These are phyloP conservation scores for Coregonus clupeaformis DNA, from an alignment of 2,113 vertebrate genomes.

Conservation along the genomic window DNA sequence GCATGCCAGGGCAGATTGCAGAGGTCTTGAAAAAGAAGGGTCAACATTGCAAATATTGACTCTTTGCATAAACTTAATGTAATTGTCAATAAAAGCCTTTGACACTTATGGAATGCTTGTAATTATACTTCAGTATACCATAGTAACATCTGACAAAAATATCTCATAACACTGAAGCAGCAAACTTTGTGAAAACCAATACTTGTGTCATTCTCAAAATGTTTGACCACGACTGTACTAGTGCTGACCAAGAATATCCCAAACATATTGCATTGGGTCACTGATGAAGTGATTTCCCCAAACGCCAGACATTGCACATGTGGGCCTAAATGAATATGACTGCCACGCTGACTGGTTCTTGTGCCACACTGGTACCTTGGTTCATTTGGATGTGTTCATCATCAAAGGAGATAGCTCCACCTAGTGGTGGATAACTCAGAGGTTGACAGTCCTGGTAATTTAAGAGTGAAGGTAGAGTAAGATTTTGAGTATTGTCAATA, in stretches of 20 bases:
- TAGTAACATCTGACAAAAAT: too few relatives aligned
- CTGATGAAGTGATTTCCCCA: neutral
- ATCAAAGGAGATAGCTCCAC: slow-evolving; percentile 52
- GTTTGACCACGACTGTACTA: too few relatives aligned
- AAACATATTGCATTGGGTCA: neutral
- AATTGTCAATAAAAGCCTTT: too few relatives aligned
- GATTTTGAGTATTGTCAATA: neutral
- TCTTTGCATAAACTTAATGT: too few relatives aligned
- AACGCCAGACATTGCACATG: neutral
- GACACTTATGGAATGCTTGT: too few relatives aligned
- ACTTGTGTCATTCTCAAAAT: too few relatives aligned
- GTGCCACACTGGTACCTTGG: neutral
- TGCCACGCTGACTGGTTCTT: neutral
- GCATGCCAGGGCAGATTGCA: too few relatives aligned
- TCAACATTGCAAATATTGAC: too few relatives aligned
- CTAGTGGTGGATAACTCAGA: slow-evolving; percentile 54
- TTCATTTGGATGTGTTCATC: neutral
- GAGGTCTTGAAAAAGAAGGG: too few relatives aligned
- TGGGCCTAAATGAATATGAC: neutral
- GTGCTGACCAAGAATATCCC: neutral
- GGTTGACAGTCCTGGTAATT: neutral
- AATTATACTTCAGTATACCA: too few relatives aligned
- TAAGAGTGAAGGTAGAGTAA: neutral
- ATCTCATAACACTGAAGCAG: too few relatives aligned
- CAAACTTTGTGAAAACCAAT: too few relatives aligned